Evolutionary conservation across 2,797 vertebrate species (phyloP).

Genomic region (Yasuhikotakia modesta): DNA sequence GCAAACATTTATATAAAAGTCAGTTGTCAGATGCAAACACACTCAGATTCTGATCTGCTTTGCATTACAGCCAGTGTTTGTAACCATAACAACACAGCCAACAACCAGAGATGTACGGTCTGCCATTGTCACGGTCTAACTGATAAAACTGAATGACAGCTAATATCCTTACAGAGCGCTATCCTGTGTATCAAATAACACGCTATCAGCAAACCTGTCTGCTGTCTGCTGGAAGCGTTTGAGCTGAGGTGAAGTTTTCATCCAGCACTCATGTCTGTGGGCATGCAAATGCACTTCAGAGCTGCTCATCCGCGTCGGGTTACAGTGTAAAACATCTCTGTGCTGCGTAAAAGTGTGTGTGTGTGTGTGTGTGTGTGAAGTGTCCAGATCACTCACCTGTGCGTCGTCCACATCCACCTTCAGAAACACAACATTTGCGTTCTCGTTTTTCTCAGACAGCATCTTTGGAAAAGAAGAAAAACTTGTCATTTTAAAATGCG

Average conservation of each 20-base stretch:
- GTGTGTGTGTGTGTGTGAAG: not conserved
- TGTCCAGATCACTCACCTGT: conserved; percentile 67
- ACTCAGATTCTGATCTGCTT: not conserved
- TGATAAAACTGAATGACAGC: conserved; percentile 27
- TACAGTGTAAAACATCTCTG: not conserved
- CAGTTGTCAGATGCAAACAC: not conserved
- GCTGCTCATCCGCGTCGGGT: not conserved
- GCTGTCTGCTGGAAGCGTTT: not conserved
- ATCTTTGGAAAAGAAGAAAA: conserved; percentile 64
- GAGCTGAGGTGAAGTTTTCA: not conserved
- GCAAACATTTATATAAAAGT: too few relatives aligned
- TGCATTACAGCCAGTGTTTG: conserved; percentile 17
- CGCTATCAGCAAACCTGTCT: conserved; percentile 27
- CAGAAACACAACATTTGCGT: conserved; percentile 83
- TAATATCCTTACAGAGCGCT: conserved; percentile 42
- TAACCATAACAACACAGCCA: conserved; percentile 31
- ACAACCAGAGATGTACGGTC: conserved; percentile 1
- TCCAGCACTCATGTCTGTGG: not conserved
- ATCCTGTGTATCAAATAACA: conserved; percentile 46
- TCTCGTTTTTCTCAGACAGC: conserved; percentile 58
- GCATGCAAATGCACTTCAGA: not conserved
- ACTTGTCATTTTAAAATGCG: conserved; percentile 11
- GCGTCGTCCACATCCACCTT: conserved; percentile 92
- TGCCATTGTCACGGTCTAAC: not conserved
- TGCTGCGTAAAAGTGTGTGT: not conserved